These are phyloP conservation scores for Piaya cayana DNA, from an alignment of 2,113 vertebrate species.

Conservation along the genomic window DNA sequence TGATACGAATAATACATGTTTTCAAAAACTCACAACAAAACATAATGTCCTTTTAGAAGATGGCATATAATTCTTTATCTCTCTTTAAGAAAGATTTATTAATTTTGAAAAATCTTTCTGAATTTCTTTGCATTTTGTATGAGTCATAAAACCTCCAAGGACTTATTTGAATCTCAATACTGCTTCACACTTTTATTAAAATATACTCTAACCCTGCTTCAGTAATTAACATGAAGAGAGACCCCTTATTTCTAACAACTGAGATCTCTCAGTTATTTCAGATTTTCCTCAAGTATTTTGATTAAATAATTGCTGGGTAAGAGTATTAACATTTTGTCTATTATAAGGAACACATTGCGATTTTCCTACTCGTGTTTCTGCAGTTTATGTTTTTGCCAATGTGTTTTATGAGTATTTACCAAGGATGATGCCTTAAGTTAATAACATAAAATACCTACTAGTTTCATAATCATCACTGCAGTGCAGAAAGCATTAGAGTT, in stretches of 20 bases:
- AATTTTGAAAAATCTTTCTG: slow-evolving; percentile 38
- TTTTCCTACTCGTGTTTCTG: slow-evolving; percentile 8
- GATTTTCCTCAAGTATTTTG: slow-evolving; percentile 42
- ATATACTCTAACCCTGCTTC: slow-evolving; percentile 53
- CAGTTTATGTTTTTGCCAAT: slow-evolving; percentile 37
- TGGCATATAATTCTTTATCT: background rate
- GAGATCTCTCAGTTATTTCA: slow-evolving; percentile 25
- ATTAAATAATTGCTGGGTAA: slow-evolving; percentile 56
- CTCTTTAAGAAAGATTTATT: slow-evolving; percentile 43
- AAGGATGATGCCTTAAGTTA: slow-evolving; percentile 66
- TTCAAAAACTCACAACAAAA: background rate
- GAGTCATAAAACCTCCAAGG: slow-evolving; percentile 51
- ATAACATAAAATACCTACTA: slow-evolving; percentile 74
- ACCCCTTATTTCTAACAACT: slow-evolving; percentile 38
- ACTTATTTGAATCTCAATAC: slow-evolving; percentile 63
- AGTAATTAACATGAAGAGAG: slow-evolving; percentile 63
- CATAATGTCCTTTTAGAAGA: background rate
- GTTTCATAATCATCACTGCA: slow-evolving; percentile 80
- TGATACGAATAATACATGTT: slow-evolving; percentile 15
- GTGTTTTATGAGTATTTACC: slow-evolving; percentile 62
- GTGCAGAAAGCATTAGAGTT: slow-evolving; percentile 73
- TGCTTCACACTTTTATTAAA: slow-evolving; percentile 64
- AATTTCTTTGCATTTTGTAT: slow-evolving; percentile 59
- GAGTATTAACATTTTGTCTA: slow-evolving; percentile 19
- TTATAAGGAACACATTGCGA: slow-evolving; percentile 12